Percentiles rank a stretch among this genome's conserved stretches.
Evolutionary conservation across 2,797 vertebrate genomes (phyloP).

Genomic region (Sebastolobus altivelis): DNA sequence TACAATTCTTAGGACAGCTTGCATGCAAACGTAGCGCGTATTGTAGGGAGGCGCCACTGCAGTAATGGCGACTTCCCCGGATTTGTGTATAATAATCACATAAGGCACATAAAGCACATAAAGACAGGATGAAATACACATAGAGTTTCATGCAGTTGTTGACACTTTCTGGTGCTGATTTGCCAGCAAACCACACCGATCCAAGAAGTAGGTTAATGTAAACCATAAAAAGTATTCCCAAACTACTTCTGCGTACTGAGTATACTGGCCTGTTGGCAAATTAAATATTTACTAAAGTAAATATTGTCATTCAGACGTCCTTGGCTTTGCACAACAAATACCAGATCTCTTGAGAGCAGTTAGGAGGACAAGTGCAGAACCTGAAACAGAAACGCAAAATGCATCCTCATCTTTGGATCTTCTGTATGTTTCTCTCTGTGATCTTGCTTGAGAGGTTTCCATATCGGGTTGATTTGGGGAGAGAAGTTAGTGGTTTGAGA

Average conservation of each 20-base stretch:
- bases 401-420: constrained; percentile 8
- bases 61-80: no score
- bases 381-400: constrained; percentile 31
- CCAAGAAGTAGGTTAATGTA: background rate
- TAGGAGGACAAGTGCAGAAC: constrained; percentile 33
- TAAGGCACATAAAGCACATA: background rate
- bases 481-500: constrained; percentile 35
- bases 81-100: no score
- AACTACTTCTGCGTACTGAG: background rate
- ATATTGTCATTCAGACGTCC: constrained; percentile 41
- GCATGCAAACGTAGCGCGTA: no score
- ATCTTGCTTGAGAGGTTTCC: constrained; percentile 14
- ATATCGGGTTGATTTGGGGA: constrained; percentile 10
- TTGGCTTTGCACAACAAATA: constrained; percentile 45
- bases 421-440: constrained; percentile 1
- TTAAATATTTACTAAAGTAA: constrained; percentile 7
- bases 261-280: constrained; percentile 1
- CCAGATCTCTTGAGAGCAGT: constrained; percentile 15
- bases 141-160: background rate
- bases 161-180: constrained; percentile 7
- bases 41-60: no score
- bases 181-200: background rate
- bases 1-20: no score
- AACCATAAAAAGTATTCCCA: background rate
- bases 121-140: background rate